These are phyloP conservation scores for Erethizon dorsatum DNA, from an alignment of 2,797 vertebrate species.

Conservation along the genomic window DNA sequence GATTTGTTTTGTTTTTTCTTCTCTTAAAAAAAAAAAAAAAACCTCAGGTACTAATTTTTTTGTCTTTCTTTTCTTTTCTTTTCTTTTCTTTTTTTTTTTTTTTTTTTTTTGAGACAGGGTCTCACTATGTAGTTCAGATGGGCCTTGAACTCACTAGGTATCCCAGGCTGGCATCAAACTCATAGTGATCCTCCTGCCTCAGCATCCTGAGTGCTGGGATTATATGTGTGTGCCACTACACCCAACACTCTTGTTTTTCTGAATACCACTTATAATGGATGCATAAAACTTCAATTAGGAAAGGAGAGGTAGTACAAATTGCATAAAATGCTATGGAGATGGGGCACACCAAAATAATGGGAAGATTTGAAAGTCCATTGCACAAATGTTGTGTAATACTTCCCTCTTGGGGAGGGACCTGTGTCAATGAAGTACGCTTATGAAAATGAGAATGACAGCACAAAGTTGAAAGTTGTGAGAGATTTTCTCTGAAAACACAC, in stretches of 20 bases:
- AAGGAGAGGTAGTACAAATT: conserved; percentile 88
- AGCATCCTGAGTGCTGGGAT: neutral
- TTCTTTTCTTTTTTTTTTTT: too few relatives aligned
- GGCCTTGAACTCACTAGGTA: neutral
- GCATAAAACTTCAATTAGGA: conserved; percentile 87
- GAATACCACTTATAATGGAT: conserved; percentile 94
- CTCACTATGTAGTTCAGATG: neutral
- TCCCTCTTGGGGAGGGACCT: conserved; percentile 62
- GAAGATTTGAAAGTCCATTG: conserved; percentile 74
- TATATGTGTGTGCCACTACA: neutral
- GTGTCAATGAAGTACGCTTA: conserved; percentile 87
- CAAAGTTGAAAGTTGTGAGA: conserved; percentile 96
- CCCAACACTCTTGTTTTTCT: conserved; percentile 85
- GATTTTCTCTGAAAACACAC: conserved; percentile 94
- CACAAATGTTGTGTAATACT: conserved; percentile 84
- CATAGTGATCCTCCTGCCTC: neutral
- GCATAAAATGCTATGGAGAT: conserved; percentile 83
- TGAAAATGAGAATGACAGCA: conserved; percentile 92
- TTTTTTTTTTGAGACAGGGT: neutral
- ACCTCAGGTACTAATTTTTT: too few relatives aligned
- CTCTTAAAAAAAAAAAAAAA: too few relatives aligned
- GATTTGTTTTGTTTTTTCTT: too few relatives aligned
- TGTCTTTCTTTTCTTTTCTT: too few relatives aligned
- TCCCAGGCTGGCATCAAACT: neutral
- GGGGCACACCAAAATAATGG: neutral